Evolutionary conservation across 2,797 vertebrate species (phyloP), one percentile per base, ranked within the genome.

Genomic region (Mallotus villosus): DNA sequence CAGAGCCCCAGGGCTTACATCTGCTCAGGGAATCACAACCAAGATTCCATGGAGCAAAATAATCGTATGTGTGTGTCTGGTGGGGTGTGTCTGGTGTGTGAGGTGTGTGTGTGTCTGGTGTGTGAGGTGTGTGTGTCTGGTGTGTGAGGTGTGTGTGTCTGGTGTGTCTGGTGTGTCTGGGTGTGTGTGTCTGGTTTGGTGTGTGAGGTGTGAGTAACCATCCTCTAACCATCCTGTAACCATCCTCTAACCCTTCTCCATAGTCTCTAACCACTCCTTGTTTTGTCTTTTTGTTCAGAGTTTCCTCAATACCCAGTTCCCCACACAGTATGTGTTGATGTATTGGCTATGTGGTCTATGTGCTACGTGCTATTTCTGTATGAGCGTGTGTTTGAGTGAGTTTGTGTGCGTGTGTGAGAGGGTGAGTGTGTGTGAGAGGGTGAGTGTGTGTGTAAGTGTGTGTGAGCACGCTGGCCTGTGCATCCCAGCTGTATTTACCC

Each of bases 1-100:
- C 22, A 66, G 41, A 51, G 82, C 85, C 81, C 64, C 68, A 64
- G 84, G 84, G 81, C 25, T 70, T 83, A 77, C 81, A 85, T 83
- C 85, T 87, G 79, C 73, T 78, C 51, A 49, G 55, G 65, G 68
- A 66, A 63, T 65, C 70, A 55, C 68, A 64, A 14, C 51, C 22
- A 7, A 49, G 22, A 27, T 25, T 70, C 61, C 34, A 32, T 55
- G 46, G n/a, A 41, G 41, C n/a, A 22, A 62, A 9, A 27, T 19
- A 17, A 1, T 27, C 14, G 19, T 55, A 8, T 34, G 49, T 58
- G 67, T 24, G 21, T 68, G 49, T 29, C 22, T 67, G 41, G 25
- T 68, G 65, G 5, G 24, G 57, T 34, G 21, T 55, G 51, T 55
- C 53, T 55, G 53, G 53, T 55, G 17, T 55, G 53, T n/a, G n/a